Conservation (phyloP, 35 echinoderm and acorn worm species). For the Lytechinus variegatus region DNA sequence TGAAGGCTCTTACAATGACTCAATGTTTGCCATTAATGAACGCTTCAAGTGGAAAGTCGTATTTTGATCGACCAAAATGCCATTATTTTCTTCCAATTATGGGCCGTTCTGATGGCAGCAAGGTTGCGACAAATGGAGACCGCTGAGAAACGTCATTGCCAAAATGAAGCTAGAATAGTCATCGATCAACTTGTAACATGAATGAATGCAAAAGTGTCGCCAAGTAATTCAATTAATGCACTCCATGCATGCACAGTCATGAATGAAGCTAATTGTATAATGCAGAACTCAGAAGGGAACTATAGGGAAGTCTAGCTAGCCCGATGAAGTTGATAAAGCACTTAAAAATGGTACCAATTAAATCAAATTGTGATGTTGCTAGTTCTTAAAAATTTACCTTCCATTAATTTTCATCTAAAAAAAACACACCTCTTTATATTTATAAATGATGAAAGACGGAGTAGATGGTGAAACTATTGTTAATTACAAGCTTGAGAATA, state of each 20-base stretch:
- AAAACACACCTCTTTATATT: no score
- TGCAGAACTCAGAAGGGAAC: neutral
- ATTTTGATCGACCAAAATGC: conserved; percentile 20
- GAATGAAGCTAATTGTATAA: neutral
- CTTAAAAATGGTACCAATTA: neutral
- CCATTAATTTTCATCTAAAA: no score
- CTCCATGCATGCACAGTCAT: neutral
- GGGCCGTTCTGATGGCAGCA: neutral
- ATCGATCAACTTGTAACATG: conserved; percentile 32
- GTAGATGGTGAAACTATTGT: no score
- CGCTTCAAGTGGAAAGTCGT: neutral
- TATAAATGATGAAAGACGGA: no score
- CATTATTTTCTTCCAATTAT: conserved; percentile 35
- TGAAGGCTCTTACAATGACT: conserved; percentile 20
- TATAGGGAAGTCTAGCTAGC: no score
- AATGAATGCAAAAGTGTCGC: neutral
- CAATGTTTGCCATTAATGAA: conserved; percentile 35
- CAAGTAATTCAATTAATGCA: neutral
- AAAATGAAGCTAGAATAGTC: conserved; percentile 18
- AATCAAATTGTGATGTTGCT: no score
- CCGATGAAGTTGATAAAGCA: neutral
- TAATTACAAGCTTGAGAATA: no score
- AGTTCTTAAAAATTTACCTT: no score
- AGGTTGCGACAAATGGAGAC: neutral
- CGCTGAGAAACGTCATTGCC: neutral